Percentiles rank a stretch among this genome's conserved stretches.
Evolutionary conservation across 2,797 vertebrate genomes (phyloP).

Genomic region (Argya squamiceps): DNA sequence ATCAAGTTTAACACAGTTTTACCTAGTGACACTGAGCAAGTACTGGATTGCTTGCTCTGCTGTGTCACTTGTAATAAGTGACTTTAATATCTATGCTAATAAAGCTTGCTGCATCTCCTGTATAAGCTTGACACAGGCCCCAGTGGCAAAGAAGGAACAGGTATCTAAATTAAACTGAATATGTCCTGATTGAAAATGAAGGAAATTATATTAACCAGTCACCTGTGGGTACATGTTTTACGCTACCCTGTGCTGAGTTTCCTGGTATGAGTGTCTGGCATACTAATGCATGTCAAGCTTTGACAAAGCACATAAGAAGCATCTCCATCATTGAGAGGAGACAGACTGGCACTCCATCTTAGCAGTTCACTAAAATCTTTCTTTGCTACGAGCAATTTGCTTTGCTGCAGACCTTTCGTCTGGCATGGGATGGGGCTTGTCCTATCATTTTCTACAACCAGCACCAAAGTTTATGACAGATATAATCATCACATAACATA

Average conservation of each 20-base stretch:
- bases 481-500: background rate
- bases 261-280: background rate
- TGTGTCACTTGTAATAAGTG: background rate
- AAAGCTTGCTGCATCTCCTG: background rate
- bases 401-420: background rate
- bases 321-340: background rate
- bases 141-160: background rate
- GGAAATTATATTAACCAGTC: conserved; percentile 31
- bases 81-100: conserved; percentile 53
- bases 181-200: conserved; percentile 38
- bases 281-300: background rate
- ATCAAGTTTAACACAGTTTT: background rate
- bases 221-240: background rate
- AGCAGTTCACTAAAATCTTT: background rate
- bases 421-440: background rate
- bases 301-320: background rate
- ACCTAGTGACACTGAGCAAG: background rate
- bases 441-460: background rate
- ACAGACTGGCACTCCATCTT: background rate
- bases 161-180: conserved; percentile 46
- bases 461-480: background rate
- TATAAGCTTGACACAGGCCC: background rate
- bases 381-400: background rate
- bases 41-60: background rate
- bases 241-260: background rate